Evolutionary conservation across 2,113 vertebrate genomes (phyloP), one percentile per base, ranked within the genome.

Genomic region (Calidris pygmaea): DNA sequence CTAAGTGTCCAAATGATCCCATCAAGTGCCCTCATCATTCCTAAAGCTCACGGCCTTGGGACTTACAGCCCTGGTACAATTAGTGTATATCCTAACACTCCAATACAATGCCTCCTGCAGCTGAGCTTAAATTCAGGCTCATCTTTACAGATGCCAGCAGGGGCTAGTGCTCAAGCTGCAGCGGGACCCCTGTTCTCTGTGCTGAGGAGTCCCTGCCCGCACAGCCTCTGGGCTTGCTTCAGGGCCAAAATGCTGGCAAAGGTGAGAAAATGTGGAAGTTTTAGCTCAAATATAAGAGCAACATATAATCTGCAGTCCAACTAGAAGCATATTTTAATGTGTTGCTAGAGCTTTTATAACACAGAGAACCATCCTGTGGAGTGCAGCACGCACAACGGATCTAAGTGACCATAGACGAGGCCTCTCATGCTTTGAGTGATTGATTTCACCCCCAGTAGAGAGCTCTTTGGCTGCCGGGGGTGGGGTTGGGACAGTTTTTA

Each of bases 361-460:
- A 15, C 39, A 27, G 3, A 45, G 52, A 32, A 39, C 34, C 39
- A 10, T 60, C 35, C 65, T 13, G 2, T 3, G 67, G 48, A 55
- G 47, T 1, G 22, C 39, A 68, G 67, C 58, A 39, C 27, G 16
- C 19, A 8, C 1, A 0, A 2, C 41, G 50, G 30, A 21, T 14
- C 58, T 21, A 7, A 43, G 35, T 12, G 52, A 19, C 22, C 50
- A 12, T 0, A 7, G 50, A 5, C 18, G 41, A 50, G 10, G 60
- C 15, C 21, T 73, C 26, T 14, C 7, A 1, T 4, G 27, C 12
- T 41, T 65, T 1, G 9, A 2, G 47, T 5, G 67, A 8, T 2
- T 14, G 41, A 4, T 43, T 52, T 82, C 48, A 7, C 22, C 55
- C 34, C 30, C 21, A 12, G 48, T 0, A 0, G 0, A 3, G 56